phyloP scores from a whole-genome alignment of 1,140 invertebrate species.

The Atta colombica region DNA sequence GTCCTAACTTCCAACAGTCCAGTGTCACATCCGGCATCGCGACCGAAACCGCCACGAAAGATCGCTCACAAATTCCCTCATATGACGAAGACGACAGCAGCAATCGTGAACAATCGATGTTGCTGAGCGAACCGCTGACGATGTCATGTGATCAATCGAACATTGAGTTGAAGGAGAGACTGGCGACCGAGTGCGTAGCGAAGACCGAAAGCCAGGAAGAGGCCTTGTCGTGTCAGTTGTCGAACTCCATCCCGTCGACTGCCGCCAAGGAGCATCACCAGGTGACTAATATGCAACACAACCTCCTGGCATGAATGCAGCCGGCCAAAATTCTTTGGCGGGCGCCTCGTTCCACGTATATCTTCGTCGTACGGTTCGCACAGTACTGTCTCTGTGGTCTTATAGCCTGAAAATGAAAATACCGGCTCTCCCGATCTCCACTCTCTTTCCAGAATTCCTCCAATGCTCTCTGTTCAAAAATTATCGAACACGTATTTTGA shows the following conservation, averaged over 20 bases:
- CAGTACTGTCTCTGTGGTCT: conserved; percentile 76
- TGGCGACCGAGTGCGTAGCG: conserved; percentile 74
- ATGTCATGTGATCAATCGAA: conserved; percentile 79
- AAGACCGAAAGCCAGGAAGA: conserved; percentile 72
- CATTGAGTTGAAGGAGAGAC: conserved; percentile 78
- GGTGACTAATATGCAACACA: conserved; percentile 84
- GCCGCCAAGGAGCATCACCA: conserved; percentile 79
- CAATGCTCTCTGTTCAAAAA: conserved; percentile 24
- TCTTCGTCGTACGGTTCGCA: conserved; percentile 77
- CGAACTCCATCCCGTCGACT: conserved; percentile 71
- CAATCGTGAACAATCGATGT: conserved; percentile 76
- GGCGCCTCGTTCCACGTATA: conserved; percentile 76
- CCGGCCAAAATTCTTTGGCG: conserved; percentile 72
- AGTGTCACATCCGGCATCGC: conserved; percentile 65
- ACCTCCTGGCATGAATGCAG: conserved; percentile 82
- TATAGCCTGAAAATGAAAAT: conserved; percentile 68
- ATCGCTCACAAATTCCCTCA: conserved; percentile 73
- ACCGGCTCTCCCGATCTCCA: conserved; percentile 27
- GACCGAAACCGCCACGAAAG: conserved; percentile 72
- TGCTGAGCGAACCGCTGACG: conserved; percentile 66
- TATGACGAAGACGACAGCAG: conserved; percentile 71
- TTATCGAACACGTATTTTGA: conserved; percentile 32
- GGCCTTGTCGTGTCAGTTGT: conserved; percentile 76
- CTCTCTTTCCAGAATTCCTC: neutral
- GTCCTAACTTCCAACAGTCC: conserved; percentile 69